Percentiles rank a stretch among this genome's conserved stretches.
These are phyloP conservation scores for Macrosoma leucophasiata DNA, from an alignment of 2,888 invertebrate species.

Conservation along the genomic window DNA sequence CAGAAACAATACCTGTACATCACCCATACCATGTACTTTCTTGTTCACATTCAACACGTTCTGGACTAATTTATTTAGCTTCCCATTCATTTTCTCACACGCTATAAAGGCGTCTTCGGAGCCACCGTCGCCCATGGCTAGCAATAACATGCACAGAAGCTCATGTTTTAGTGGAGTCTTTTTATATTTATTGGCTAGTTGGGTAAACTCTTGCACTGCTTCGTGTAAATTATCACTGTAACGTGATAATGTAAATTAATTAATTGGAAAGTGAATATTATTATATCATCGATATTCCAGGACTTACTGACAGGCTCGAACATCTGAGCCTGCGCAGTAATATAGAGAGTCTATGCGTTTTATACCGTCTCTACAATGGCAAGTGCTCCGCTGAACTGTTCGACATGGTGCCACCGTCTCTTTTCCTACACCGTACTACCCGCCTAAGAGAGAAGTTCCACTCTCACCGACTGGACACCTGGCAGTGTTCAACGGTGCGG, in stretches of 20 bases:
- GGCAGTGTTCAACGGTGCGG: no score
- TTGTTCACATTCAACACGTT: slow-evolving; percentile 44
- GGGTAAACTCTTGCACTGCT: slow-evolving; percentile 74
- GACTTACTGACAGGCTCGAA: no score
- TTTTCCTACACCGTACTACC: no score
- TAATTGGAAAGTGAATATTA: no score
- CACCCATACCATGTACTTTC: slow-evolving; percentile 52
- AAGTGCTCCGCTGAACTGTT: no score
- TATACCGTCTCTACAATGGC: no score
- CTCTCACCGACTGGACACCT: no score
- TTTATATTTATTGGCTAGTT: slow-evolving; percentile 65
- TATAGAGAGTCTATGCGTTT: no score
- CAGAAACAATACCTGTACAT: slow-evolving; percentile 65
- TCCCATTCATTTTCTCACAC: slow-evolving; percentile 41
- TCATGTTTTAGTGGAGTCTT: slow-evolving; percentile 81
- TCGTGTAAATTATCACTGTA: slow-evolving; percentile 58
- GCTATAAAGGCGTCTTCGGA: slow-evolving; percentile 47
- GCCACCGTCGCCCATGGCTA: slow-evolving; percentile 44
- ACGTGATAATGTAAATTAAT: slow-evolving; percentile 4
- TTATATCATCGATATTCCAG: no score
- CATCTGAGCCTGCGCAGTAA: no score
- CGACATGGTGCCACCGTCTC: no score
- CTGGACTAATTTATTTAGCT: slow-evolving; percentile 44
- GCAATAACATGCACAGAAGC: slow-evolving; percentile 60
- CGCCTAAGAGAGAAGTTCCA: no score